Percentiles rank a stretch among this genome's conserved stretches.
Evolutionary conservation across 2,113 vertebrate genomes (phyloP).

Genomic region (Merops nubicus): DNA sequence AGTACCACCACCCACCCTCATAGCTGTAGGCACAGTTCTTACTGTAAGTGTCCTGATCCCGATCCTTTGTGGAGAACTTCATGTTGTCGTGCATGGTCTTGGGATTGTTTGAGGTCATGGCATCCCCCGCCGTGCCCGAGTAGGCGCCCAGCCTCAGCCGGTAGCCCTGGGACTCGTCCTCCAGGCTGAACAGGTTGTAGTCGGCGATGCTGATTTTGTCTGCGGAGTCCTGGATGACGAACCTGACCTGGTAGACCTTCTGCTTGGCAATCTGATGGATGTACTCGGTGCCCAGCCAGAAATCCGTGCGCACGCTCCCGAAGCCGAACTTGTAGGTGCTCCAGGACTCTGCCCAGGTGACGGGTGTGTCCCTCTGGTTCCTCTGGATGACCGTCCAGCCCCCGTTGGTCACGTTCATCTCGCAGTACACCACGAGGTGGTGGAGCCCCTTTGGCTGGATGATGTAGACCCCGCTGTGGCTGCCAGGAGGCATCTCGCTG

Average conservation of each 20-base stretch:
- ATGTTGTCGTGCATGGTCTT: slow-evolving; percentile 70
- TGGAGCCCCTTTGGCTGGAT: slow-evolving; percentile 58
- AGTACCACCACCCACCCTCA: slow-evolving; percentile 67
- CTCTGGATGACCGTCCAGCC: slow-evolving; percentile 72
- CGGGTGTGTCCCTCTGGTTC: background rate
- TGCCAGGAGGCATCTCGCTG: slow-evolving; percentile 5
- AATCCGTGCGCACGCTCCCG: slow-evolving; percentile 23
- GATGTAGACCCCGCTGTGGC: slow-evolving; percentile 54
- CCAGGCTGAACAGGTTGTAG: slow-evolving; percentile 59
- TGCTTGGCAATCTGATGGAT: slow-evolving; percentile 59
- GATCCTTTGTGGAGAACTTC: slow-evolving; percentile 69
- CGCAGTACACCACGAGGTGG: slow-evolving; percentile 56
- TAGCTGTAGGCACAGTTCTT: slow-evolving; percentile 66
- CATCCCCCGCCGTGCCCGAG: slow-evolving; percentile 32
- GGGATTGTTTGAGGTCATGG: slow-evolving; percentile 63
- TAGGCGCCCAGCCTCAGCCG: slow-evolving; percentile 60
- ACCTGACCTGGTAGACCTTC: slow-evolving; percentile 61
- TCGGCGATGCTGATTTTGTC: background rate
- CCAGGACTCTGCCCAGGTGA: slow-evolving; percentile 68
- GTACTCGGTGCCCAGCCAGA: slow-evolving; percentile 69
- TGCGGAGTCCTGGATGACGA: slow-evolving; percentile 26
- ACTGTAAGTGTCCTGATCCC: slow-evolving; percentile 63
- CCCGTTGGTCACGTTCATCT: slow-evolving; percentile 6
- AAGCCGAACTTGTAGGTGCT: slow-evolving; percentile 69
- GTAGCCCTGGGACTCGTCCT: slow-evolving; percentile 52